Evolutionary conservation across 1,140 invertebrate genomes (phyloP).

Genomic region (Rhagoletis zephyria): DNA sequence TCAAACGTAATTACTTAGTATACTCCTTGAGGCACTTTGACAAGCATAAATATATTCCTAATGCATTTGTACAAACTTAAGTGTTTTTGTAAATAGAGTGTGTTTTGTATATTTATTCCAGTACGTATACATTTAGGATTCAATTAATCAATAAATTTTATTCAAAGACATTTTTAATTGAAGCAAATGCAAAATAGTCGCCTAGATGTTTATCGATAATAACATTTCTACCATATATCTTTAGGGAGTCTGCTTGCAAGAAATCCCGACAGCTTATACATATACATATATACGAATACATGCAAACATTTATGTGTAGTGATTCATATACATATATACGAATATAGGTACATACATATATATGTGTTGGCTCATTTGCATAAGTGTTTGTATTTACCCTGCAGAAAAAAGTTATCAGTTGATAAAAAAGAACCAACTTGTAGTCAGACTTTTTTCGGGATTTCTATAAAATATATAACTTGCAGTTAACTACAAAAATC

Average conservation of each 20-base stretch:
- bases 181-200: constrained; percentile 8
- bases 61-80: too few species aligned
- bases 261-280: not conserved
- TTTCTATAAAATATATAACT: too few species aligned
- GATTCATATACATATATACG: too few species aligned
- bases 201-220: constrained; percentile 17
- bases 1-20: not conserved
- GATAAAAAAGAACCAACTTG: too few species aligned
- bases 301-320: not conserved
- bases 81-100: not conserved
- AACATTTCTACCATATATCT: not conserved
- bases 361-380: not conserved
- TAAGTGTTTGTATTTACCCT: too few species aligned
- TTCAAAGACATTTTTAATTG: not conserved
- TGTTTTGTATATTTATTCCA: not conserved
- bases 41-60: not conserved
- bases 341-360: too few species aligned
- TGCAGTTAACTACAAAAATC: too few species aligned
- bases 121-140: constrained; percentile 7
- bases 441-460: too few species aligned
- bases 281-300: not conserved
- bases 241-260: not conserved
- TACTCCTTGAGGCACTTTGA: not conserved
- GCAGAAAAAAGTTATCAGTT: too few species aligned
- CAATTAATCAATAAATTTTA: constrained; percentile 13